A percentile compares a stretch with the other conserved stretches of the same genome.
These are phyloP conservation scores for Loripinus fragilis DNA, from an alignment of 2,888 invertebrate species.

Conservation along the genomic window DNA sequence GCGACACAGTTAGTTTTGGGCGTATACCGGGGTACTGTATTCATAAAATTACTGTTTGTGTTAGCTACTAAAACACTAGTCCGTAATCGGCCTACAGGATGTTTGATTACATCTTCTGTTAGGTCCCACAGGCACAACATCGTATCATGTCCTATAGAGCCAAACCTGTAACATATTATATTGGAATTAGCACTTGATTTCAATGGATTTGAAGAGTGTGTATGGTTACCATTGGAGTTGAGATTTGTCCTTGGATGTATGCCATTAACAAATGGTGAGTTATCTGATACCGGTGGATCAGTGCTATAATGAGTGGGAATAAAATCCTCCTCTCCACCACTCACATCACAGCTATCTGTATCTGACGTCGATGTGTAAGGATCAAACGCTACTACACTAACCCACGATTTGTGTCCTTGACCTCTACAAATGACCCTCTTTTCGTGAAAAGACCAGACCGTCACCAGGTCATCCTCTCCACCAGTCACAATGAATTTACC, in stretches of 20 bases:
- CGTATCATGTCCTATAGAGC: conserved; percentile 98
- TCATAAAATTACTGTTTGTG: conserved; percentile 39
- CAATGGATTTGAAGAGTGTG: conserved; percentile 34
- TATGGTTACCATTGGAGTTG: conserved; percentile 46
- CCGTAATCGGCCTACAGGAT: conserved; percentile 85
- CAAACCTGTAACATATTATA: conserved; percentile 90
- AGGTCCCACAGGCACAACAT: conserved; percentile 99
- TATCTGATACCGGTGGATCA: conserved; percentile 31
- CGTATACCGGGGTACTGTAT: conserved; percentile 73
- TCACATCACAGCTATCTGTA: conserved; percentile 85
- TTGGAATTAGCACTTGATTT: conserved; percentile 52
- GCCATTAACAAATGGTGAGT: conserved; percentile 50
- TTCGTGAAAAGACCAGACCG: conserved; percentile 97
- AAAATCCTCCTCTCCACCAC: conserved; percentile 80
- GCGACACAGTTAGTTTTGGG: conserved; percentile 72
- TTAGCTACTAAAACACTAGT: conserved; percentile 79
- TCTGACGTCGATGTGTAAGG: conserved; percentile 86
- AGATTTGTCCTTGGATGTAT: conserved; percentile 50
- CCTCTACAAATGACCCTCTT: conserved; percentile 98
- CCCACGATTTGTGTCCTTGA: conserved; percentile 99
- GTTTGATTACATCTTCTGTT: conserved; percentile 95
- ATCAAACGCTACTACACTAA: conserved; percentile 95
- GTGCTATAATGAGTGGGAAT: conserved; percentile 4
- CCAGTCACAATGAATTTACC: conserved; percentile 95
- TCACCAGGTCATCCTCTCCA: conserved; percentile 99